Percentiles rank a stretch among this genome's conserved stretches.
Conservation (phyloP, 2,797 vertebrate species). For the Ciconia nigra region DNA sequence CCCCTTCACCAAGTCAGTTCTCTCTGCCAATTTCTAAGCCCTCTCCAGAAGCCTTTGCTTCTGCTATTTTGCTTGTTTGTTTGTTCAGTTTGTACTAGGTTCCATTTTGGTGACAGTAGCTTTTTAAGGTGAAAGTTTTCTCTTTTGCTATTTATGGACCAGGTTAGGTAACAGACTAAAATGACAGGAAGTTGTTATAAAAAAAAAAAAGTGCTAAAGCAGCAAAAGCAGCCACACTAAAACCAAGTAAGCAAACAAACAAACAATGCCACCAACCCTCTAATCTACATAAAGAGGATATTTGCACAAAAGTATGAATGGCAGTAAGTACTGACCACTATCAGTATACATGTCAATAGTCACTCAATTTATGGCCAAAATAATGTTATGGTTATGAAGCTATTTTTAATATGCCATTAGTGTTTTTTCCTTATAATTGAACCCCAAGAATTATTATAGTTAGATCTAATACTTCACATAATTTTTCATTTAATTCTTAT, state of each 20-base stretch:
- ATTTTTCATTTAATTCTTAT: background rate
- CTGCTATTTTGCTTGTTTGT: background rate
- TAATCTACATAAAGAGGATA: background rate
- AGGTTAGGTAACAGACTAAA: background rate
- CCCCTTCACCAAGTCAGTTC: fast-evolving
- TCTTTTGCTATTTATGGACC: background rate
- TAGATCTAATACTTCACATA: background rate
- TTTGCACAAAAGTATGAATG: background rate
- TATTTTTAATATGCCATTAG: background rate
- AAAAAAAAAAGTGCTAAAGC: background rate
- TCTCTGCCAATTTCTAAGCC: background rate
- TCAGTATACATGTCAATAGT: fast-evolving
- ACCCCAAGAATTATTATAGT: background rate
- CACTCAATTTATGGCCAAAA: background rate
- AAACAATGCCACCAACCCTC: fast-evolving
- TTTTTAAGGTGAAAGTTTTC: background rate
- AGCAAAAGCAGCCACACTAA: background rate
- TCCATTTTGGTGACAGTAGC: background rate
- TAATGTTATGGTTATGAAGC: background rate
- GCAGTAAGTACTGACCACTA: background rate
- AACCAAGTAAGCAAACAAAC: fast-evolving
- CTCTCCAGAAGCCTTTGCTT: background rate
- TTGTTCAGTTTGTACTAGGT: background rate
- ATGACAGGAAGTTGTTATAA: background rate
- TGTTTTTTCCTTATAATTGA: background rate